A percentile compares a stretch with the other conserved stretches of the same genome.
These are phyloP conservation scores for Lithosia quadra DNA, from an alignment of 2,888 invertebrate species.

Conservation along the genomic window DNA sequence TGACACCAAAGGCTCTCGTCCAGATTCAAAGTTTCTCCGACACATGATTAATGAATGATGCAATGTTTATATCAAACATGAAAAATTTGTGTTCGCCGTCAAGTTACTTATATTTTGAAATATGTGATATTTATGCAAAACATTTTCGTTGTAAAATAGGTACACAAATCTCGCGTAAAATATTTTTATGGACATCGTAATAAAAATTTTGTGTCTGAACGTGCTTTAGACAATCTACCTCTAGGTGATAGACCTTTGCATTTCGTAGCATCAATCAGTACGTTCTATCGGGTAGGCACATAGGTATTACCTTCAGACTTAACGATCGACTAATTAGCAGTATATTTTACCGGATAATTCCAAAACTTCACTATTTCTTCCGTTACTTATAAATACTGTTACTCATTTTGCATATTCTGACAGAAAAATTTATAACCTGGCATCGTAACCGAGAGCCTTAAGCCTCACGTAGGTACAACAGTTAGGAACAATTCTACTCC, in stretches of 20 bases:
- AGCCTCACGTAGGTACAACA: not conserved
- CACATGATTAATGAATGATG: slow-evolving; percentile 42
- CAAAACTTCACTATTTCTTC: no score
- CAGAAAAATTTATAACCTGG: no score
- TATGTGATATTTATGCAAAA: slow-evolving; percentile 5
- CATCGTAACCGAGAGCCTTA: not conserved
- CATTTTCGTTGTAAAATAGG: not conserved
- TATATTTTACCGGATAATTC: no score
- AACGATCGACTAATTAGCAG: no score
- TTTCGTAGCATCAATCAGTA: no score
- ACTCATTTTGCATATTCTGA: no score
- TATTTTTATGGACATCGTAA: not conserved
- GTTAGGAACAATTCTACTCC: not conserved
- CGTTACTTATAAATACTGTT: no score
- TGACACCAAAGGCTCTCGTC: slow-evolving; percentile 4
- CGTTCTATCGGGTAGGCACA: no score
- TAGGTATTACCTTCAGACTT: no score
- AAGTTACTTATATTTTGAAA: slow-evolving; percentile 7
- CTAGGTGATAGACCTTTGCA: no score
- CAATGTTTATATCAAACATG: slow-evolving; percentile 35
- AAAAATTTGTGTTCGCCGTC: slow-evolving; percentile 12
- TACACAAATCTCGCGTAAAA: not conserved
- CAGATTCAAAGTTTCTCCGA: slow-evolving; percentile 19
- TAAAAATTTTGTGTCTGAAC: not conserved
- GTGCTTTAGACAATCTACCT: not conserved